Base-by-base conservation (phyloP, 2,113 vertebrate genomes). In the Butorides virescens region DNA sequence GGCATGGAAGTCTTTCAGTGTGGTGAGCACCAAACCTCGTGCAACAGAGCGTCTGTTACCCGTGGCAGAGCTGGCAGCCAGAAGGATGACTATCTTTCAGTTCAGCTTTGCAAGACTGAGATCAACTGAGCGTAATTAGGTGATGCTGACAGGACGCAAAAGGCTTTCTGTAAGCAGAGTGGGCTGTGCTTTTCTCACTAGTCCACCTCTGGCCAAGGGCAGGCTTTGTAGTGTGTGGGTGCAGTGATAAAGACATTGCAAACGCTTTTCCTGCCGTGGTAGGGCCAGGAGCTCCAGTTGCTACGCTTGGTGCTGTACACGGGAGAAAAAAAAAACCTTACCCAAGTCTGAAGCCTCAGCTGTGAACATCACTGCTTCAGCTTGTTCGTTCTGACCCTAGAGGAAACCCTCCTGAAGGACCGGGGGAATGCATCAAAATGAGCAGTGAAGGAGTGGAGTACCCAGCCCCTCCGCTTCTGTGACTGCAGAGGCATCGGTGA, bases 331-430 rank as follows among this genome's bases (percentile, higher is more conserved):
- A 37, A 23, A 72, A 71, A 20, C 7, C 42, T 26, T 78, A 13
- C 20, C 17, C 3, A 52, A 68, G 4, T 30, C 15, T n/a, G 72
- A 73, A 80, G 34, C 11, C 7, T 73, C 55, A 50, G 14, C 75
- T 0, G 0, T 1, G 19, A 92, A 18, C 8, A 34, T 65, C 17
- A 1, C 53, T 73, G 36, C 53, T 72, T 65, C 26, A 13, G 42
- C 12, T 36, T 80, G 9, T 67, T 77, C 44, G 5, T 88, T 79
- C 53, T 74, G 79, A 25, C 29, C 49, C 66, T 47, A 30, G 67
- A 86, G 30, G 13, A 76, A 83, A 25, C 13, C 23, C 22, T 78
- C 18, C 61, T 17, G 12, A 42, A 83, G 56, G 72, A 61, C 27
- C 27, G 47, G n/a, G 27, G 32, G 19, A 19, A 19, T 34, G 32